These are phyloP conservation scores for Protobothrops flavoviridis DNA, from an alignment of 2,113 vertebrate species.

Conservation along the genomic window DNA sequence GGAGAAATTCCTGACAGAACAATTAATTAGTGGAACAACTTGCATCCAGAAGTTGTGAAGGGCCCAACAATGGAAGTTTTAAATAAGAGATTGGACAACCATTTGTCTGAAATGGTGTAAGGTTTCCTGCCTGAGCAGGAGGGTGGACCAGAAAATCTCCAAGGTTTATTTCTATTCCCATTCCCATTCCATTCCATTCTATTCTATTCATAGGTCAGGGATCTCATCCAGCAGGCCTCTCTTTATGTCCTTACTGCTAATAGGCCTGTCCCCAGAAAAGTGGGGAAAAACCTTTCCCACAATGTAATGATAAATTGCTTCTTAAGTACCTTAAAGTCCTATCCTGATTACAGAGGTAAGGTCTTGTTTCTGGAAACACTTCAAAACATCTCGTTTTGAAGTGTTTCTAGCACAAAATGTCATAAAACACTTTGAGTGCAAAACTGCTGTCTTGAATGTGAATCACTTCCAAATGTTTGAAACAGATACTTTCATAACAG, in stretches of 20 bases:
- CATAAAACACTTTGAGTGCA: neutral
- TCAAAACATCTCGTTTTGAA: neutral
- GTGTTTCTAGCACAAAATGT: neutral
- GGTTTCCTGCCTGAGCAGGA: too few relatives aligned
- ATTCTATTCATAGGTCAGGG: neutral
- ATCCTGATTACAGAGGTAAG: neutral
- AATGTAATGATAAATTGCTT: neutral
- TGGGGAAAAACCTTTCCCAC: too few relatives aligned
- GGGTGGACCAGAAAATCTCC: too few relatives aligned
- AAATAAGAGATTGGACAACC: too few relatives aligned
- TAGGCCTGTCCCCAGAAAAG: neutral
- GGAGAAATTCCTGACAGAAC: too few relatives aligned
- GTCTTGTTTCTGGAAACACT: neutral
- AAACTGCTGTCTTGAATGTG: neutral
- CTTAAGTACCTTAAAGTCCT: neutral
- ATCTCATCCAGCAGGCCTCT: neutral
- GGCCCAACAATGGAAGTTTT: too few relatives aligned
- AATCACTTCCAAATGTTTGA: neutral
- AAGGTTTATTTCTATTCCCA: too few relatives aligned
- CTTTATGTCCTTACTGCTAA: neutral
- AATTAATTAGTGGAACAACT: too few relatives aligned
- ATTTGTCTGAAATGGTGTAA: too few relatives aligned
- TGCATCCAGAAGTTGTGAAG: too few relatives aligned
- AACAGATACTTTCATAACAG: neutral
- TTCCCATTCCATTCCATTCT: too few relatives aligned